Conservation (phyloP, 2,888 invertebrate genomes). For the Synergus itoensis region DNA sequence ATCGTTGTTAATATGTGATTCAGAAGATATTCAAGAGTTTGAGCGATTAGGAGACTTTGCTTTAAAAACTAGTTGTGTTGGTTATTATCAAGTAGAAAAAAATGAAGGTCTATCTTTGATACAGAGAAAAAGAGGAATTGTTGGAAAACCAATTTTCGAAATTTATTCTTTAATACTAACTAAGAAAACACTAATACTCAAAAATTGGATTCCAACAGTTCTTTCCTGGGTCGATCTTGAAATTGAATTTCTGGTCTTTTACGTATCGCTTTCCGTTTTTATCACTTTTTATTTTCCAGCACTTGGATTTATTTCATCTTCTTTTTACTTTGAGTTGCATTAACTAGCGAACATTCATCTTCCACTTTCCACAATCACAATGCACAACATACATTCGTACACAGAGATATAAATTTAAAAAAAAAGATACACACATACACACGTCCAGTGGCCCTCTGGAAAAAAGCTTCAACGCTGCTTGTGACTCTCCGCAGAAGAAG, state of each 20-base stretch:
- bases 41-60: conserved; percentile 23
- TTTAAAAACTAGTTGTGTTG: conserved; percentile 34
- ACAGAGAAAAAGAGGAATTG: conserved; percentile 23
- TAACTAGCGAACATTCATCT: conserved; percentile 55
- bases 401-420: conserved; percentile 44
- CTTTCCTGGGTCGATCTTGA: conserved; percentile 24
- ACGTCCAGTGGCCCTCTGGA: conserved; percentile 69
- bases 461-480: conserved; percentile 75
- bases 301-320: neutral
- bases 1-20: conserved; percentile 32
- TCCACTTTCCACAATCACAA: conserved; percentile 52
- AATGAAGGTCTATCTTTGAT: neutral
- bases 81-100: conserved; percentile 39
- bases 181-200: neutral
- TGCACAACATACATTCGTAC: conserved; percentile 48
- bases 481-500: conserved; percentile 84
- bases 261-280: conserved; percentile 31
- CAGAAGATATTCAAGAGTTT: conserved; percentile 21
- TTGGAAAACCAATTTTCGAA: neutral
- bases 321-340: conserved; percentile 54
- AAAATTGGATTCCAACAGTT: conserved; percentile 24
- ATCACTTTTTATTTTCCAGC: conserved; percentile 21
- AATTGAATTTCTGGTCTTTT: conserved; percentile 30
- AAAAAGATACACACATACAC: conserved; percentile 55
- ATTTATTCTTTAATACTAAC: neutral